Conservation (phyloP, 2,113 vertebrate species). For the Catharus minimus region DNA sequence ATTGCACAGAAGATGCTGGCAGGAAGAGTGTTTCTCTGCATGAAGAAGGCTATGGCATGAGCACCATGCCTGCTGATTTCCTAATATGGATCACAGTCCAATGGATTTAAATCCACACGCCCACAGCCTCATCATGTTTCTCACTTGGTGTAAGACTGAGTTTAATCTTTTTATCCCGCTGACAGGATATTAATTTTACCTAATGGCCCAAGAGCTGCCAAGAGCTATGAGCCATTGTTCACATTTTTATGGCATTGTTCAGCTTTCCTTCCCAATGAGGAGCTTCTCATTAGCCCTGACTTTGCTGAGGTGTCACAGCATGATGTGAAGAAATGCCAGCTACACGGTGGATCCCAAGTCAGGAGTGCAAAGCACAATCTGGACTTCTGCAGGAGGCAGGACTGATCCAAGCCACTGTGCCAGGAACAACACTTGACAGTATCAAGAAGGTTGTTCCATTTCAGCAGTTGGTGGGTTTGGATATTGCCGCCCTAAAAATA, state of each 20-base stretch:
- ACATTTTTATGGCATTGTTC: neutral
- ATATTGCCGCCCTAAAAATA: neutral
- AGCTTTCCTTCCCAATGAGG: neutral
- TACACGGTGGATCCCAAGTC: neutral
- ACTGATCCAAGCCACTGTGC: neutral
- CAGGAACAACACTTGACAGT: neutral
- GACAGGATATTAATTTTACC: constrained; percentile 17
- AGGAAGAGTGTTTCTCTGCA: neutral
- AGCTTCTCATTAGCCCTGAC: neutral
- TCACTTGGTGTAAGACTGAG: neutral
- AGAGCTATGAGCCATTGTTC: neutral
- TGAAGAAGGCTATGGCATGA: neutral
- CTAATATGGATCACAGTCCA: neutral
- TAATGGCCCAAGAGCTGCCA: constrained; percentile 4
- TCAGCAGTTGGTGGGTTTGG: neutral
- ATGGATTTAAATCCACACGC: neutral
- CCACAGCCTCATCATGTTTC: neutral
- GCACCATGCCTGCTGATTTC: neutral
- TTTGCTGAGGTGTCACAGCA: neutral
- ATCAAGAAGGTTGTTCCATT: neutral
- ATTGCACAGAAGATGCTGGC: neutral
- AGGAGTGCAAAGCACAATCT: neutral
- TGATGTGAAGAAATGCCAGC: neutral
- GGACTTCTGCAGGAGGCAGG: neutral
- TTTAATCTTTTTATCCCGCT: neutral